Base-by-base conservation (phyloP, 2,113 vertebrate species). In the Cyanoramphus novaezelandiae region DNA sequence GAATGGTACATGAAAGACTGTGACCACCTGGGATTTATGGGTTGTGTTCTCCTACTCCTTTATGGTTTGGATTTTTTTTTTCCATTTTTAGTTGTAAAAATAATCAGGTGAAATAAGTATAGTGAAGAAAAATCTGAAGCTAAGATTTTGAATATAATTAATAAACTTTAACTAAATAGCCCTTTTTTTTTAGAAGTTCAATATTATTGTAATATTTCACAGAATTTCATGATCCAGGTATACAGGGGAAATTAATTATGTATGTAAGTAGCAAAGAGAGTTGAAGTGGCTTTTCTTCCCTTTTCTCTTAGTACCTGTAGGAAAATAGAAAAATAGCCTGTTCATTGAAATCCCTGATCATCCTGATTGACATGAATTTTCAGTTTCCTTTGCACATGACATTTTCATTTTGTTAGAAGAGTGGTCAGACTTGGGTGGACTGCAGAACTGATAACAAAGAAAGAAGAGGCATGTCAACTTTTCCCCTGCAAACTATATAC, bases 121-220 rank as follows among this genome's bases (percentile, higher is more conserved):
- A 52, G 25, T 13, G 41, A 86, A 79, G 39, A 43, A 82, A 82
- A 89, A 80, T 11, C 9, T 29, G 50, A 93, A 55, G 3, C 0
- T 68, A 65, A 72, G 2, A 3, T 15, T 46, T 85, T 21, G 0
- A 85, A 62, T 35, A 5, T 23, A 62, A 53, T 33, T 13, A 0
- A 21, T 80, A 79, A 76, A 0, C 1, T 85, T 69, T 37, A 72
- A 70, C 59, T 25, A 82, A 92, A 62, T 20, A 44, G 2, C 1
- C 1, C 1, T 55, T 64, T 2, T 43, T 33, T 57, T 72, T 37
- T 6, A n/a, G 9, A 64, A 49, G 5, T 21, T 33, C 20, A 19
- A 4, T 47, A 55, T 63, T 29, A 60, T 19, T 8, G 33, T 24
- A 21, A 17, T 55, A 65, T 85, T 80, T 77, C 78, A 37, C 8